Evolutionary conservation across 2,888 invertebrate genomes (phyloP).

Genomic region (Metellina segmentata): DNA sequence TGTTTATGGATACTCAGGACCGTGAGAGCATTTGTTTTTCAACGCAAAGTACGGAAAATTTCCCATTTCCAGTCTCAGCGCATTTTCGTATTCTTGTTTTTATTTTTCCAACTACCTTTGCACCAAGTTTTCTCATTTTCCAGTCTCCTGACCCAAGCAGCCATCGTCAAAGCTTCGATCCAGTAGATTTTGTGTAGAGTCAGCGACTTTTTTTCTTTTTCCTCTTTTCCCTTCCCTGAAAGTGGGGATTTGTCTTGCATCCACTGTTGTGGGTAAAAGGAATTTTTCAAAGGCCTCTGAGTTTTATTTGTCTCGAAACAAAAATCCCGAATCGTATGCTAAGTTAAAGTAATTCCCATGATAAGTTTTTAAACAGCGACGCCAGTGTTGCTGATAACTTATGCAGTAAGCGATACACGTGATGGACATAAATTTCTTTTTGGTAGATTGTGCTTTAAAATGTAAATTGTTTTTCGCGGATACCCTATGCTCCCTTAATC

Average conservation of each 20-base stretch:
- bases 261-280: constrained; percentile 51
- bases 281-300: constrained; percentile 41
- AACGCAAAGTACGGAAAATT: constrained; percentile 53
- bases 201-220: constrained; percentile 38
- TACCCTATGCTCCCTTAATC: background rate
- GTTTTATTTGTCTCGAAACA: constrained; percentile 52
- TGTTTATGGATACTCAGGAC: constrained; percentile 12
- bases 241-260: constrained; percentile 63
- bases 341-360: constrained; percentile 57
- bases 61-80: constrained; percentile 62
- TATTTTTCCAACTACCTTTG: constrained; percentile 26
- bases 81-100: constrained; percentile 28
- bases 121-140: constrained; percentile 61
- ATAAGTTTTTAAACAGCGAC: constrained; percentile 48
- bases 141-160: constrained; percentile 50
- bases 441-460: constrained; percentile 21
- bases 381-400: background rate
- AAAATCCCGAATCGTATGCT: constrained; percentile 58
- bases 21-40: constrained; percentile 51
- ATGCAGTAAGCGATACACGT: background rate
- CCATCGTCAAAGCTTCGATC: constrained; percentile 61
- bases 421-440: background rate
- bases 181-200: constrained; percentile 67
- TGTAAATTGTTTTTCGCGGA: constrained; percentile 34
- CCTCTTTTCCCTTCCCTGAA: constrained; percentile 19